Evolutionary conservation across 2,888 invertebrate species (phyloP).

Genomic region (Prosapia bicincta): DNA sequence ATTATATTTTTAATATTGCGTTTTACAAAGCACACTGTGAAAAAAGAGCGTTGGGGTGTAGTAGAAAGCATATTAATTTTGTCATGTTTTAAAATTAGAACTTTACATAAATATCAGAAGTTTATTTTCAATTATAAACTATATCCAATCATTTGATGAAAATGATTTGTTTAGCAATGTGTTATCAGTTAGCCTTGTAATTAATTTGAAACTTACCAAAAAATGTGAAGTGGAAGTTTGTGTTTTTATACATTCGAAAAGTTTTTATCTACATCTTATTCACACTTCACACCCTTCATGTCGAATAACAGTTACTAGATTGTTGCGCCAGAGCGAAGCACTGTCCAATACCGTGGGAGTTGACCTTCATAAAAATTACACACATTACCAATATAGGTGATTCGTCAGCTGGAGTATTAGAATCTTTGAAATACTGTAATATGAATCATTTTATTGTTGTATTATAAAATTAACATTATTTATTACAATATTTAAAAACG

Average conservation of each 20-base stretch:
- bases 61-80: background rate
- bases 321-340: background rate
- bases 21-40: background rate
- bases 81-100: background rate
- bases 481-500: too few relatives aligned
- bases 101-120: background rate
- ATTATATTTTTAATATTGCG: too few relatives aligned
- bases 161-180: background rate
- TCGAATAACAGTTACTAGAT: background rate
- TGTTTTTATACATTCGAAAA: background rate
- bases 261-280: background rate
- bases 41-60: background rate
- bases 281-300: background rate
- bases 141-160: too few relatives aligned
- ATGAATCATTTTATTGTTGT: too few relatives aligned
- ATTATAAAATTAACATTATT: too few relatives aligned
- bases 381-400: background rate
- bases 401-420: too few relatives aligned
- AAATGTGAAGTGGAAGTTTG: background rate
- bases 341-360: background rate
- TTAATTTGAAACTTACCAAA: background rate
- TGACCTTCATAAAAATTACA: background rate
- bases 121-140: background rate
- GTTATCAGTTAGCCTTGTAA: too few relatives aligned
- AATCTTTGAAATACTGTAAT: too few relatives aligned